Percentiles rank a stretch among this genome's conserved stretches.
Evolutionary conservation across 2,888 invertebrate species (phyloP).

Genomic region (Mythimna pallens): DNA sequence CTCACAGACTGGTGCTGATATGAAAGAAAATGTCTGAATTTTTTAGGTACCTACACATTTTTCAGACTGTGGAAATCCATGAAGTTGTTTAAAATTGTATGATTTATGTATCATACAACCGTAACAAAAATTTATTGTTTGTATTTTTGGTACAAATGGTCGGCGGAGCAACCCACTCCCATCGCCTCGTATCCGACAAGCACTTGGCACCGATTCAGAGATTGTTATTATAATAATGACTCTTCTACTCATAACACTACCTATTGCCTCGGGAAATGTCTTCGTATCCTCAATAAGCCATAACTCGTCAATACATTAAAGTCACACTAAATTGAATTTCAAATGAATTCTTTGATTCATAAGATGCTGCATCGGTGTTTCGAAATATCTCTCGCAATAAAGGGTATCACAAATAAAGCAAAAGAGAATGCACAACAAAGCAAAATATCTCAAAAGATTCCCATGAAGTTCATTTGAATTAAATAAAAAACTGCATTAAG

Average conservation of each 20-base stretch:
- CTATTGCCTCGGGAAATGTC: conserved; percentile 81
- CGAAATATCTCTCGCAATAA: conserved; percentile 32
- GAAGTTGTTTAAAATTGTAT: conserved; percentile 67
- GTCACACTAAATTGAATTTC: conserved; percentile 75
- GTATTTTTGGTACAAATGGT: conserved; percentile 81
- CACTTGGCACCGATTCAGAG: conserved; percentile 85
- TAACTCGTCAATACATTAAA: conserved; percentile 82
- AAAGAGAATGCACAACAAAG: conserved; percentile 46
- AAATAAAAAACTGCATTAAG: conserved; percentile 69
- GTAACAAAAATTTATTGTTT: conserved; percentile 76
- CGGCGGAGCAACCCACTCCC: conserved; percentile 76
- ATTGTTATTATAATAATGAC: conserved; percentile 87
- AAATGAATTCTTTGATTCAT: conserved; percentile 75
- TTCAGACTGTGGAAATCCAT: conserved; percentile 7
- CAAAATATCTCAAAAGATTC: conserved; percentile 59
- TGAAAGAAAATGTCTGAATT: not conserved
- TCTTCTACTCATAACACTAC: conserved; percentile 84
- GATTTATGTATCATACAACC: conserved; percentile 75
- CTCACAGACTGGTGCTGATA: not conserved
- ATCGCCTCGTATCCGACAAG: conserved; percentile 75
- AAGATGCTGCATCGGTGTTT: conserved; percentile 12
- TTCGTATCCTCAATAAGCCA: conserved; percentile 81
- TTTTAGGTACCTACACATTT: conserved; percentile 11
- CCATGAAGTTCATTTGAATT: conserved; percentile 66
- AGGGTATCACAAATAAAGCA: conserved; percentile 43